A percentile compares a stretch with the other conserved stretches of the same genome.
phyloP scores from a whole-genome alignment of 2,113 vertebrate genomes.

The Platichthys stellatus region DNA sequence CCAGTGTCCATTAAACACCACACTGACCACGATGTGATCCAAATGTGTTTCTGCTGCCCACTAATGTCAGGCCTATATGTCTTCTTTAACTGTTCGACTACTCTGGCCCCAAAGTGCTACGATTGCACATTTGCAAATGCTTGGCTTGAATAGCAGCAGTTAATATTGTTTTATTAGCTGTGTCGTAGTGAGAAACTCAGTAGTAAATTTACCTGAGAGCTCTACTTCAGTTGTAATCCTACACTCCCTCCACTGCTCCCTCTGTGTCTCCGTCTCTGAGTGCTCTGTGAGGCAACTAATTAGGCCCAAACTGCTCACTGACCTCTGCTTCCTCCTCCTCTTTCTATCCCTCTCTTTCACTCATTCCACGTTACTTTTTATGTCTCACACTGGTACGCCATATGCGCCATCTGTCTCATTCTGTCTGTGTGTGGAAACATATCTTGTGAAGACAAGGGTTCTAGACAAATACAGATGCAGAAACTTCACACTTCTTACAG shows the following conservation, averaged over 20 bases:
- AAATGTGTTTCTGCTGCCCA: constrained; percentile 37
- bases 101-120: constrained; percentile 33
- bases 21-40: constrained; percentile 33
- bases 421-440: constrained; percentile 16
- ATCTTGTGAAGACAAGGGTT: not conserved
- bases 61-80: constrained; percentile 30
- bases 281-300: constrained; percentile 46
- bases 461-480: not conserved
- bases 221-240: constrained; percentile 10
- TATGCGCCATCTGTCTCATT: constrained; percentile 42
- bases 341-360: constrained; percentile 15
- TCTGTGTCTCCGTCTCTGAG: constrained; percentile 5
- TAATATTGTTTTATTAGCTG: constrained; percentile 52
- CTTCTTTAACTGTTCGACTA: not conserved
- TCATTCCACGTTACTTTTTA: constrained; percentile 20
- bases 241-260: not conserved
- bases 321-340: constrained; percentile 23
- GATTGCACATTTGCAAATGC: constrained; percentile 35
- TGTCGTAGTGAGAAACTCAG: constrained; percentile 19
- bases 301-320: constrained; percentile 51
- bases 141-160: constrained; percentile 15
- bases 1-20: constrained; percentile 49
- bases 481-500: not conserved
- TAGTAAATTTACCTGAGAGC: constrained; percentile 30
- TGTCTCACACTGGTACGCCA: constrained; percentile 29